Base-by-base conservation (phyloP, 2,888 invertebrate genomes). In the Dynastes maya region DNA sequence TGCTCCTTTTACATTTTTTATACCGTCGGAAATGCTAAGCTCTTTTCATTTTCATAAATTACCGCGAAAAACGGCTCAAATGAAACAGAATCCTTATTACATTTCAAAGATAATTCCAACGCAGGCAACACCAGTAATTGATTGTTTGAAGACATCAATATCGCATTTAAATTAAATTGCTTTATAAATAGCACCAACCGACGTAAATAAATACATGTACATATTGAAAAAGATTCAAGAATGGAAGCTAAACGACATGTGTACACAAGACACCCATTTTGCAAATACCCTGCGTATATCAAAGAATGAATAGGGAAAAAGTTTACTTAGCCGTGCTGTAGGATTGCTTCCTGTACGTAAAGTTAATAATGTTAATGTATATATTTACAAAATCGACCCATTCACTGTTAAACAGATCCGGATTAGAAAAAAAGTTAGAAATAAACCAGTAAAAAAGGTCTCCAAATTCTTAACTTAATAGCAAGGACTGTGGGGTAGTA, bases 321-420 rank as follows among this genome's bases (percentile, higher is more conserved):
- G 53, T 55, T 55, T 16, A 16, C 53, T n/a, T 55, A 55, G n/a
- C n/a, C 16, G 53, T n/a, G 16, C 53, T 61, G n/a, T 4, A 13
- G 22, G 9, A 22, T 11, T 13, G 61, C 29, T 29, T 61, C 13
- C 27, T 61, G 29, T n/a, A 55, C 16, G 55, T 55, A 55, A 55
- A 61, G 29, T 61, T 27, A 61, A 61, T 61, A 61, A 61, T 1
- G 22, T 22, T 61, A 61, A 61, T 61, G 61, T 61, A 16, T 55
- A 55, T 55, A 61, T 61, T 61, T 61, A 61, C 61, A 27, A 61
- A 61, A 61, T 61, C 61, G 61, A 61, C 22, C 6, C 53, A 16
- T 29, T 61, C 29, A 29, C 11, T 13, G 61, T 29, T 27, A n/a
- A 5, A 55, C 55, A 55, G 55, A 22, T 22, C 55, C 55, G 55